Base-by-base conservation (phyloP, 2,113 vertebrate genomes). In the Oryzias javanicus region DNA sequence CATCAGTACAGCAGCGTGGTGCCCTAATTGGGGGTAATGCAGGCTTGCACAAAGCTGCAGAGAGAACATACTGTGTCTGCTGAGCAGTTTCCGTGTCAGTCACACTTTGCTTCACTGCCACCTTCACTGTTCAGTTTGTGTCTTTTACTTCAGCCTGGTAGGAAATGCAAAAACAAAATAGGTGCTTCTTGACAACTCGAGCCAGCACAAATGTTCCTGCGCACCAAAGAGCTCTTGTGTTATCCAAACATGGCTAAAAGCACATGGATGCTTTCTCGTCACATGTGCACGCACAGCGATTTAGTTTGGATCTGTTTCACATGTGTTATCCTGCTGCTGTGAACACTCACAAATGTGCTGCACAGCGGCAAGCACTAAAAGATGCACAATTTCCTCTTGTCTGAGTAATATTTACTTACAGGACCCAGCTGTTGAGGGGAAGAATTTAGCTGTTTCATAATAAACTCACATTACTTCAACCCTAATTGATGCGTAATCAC, bases 1-100 rank as follows among this genome's bases (percentile, higher is more conserved):
- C 64, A 72, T 74, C 41, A 41, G 60, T 77, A 61, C 57, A 44
- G 70, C 67, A 71, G 67, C 55, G 41, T 2, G 54, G 61, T 61
- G 67, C 67, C 49, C 62, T 76, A 66, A 73, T 63, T 80, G 66
- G 69, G 40, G 66, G 51, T 76, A 67, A 76, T 27, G 55, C 22
- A 1, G 60, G 48, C 57, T 60, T 68, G 42, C 44, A 64, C 24
- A 18, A 52, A 42, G 15, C 60, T 24, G 24, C 25, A 44, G 52
- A 42, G 35, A 64, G 35, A 49, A 47, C 61, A 54, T 57, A 25
- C 55, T 76, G 49, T 42, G 61, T 51, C 42, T 67, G 52, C 49
- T 20, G 51, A 48, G 24, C 54, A 49, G 17, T 41, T 55, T 49
- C 50, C 51, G 42, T 40, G 52, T 60, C n/a, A 20, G 29, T 24